These are phyloP conservation scores for Rallus limicola DNA, from an alignment of 2,113 vertebrate species.

Conservation along the genomic window DNA sequence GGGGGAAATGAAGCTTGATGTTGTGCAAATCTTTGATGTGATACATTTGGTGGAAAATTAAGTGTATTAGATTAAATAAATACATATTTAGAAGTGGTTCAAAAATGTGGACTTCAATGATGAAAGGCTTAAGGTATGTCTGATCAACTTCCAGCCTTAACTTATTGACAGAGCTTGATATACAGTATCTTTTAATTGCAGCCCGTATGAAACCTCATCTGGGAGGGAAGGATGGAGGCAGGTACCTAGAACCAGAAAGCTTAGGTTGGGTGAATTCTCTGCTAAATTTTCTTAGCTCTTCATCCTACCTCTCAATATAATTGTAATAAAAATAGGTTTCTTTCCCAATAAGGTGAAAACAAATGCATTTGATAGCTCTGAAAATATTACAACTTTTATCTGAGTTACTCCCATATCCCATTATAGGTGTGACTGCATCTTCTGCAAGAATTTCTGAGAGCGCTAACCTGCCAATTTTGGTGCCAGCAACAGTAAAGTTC, in stretches of 20 bases:
- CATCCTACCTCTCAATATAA: not conserved
- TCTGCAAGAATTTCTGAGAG: not conserved
- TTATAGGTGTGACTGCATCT: not conserved
- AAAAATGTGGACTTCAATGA: not conserved
- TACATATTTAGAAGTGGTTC: not conserved
- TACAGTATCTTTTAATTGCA: not conserved
- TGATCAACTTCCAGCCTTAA: not conserved
- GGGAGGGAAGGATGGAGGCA: not conserved
- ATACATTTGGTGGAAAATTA: not conserved
- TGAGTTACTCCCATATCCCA: not conserved
- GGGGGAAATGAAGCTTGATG: not conserved
- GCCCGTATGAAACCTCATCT: not conserved
- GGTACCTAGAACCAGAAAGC: not conserved
- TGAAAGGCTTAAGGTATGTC: not conserved
- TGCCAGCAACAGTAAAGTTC: not conserved
- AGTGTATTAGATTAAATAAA: slow-evolving; percentile 14
- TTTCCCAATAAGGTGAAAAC: not conserved
- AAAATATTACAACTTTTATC: not conserved
- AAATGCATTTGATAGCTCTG: not conserved
- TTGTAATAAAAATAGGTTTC: not conserved
- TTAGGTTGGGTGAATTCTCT: not conserved
- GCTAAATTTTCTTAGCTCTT: not conserved
- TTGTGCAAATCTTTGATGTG: not conserved
- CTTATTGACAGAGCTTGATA: not conserved
- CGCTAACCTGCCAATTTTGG: not conserved